phyloP scores from a whole-genome alignment of 2,113 vertebrate species.

The Morone chrysops region DNA sequence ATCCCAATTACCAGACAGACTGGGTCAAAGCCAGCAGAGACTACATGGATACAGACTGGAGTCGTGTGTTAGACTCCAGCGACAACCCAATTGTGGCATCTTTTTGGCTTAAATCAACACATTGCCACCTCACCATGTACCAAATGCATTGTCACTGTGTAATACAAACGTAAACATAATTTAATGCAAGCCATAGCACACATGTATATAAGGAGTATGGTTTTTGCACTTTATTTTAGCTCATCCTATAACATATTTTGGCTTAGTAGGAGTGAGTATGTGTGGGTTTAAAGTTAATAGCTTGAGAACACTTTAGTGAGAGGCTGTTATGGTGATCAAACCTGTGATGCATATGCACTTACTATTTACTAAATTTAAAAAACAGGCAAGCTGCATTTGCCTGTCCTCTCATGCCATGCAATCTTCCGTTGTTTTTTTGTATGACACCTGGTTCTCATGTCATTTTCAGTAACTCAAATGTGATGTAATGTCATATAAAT shows the following conservation, averaged over 20 bases:
- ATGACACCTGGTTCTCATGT: not conserved
- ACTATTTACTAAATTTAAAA: not conserved
- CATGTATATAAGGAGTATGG: not conserved
- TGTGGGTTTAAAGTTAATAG: not conserved
- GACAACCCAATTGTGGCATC: conserved; percentile 43
- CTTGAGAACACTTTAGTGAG: not conserved
- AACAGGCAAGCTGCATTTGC: not conserved
- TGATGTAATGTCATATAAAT: not conserved
- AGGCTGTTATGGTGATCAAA: conserved; percentile 10
- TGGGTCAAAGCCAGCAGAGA: conserved; percentile 66
- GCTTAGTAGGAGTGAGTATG: not conserved
- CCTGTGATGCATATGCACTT: conserved; percentile 7
- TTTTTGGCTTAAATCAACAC: conserved; percentile 26
- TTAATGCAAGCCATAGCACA: not conserved
- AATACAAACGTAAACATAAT: not conserved
- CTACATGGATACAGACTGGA: conserved; percentile 37
- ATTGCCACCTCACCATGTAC: not conserved
- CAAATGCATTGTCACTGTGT: not conserved
- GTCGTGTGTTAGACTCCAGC: conserved; percentile 32
- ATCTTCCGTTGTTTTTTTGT: not conserved
- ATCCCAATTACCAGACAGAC: conserved; percentile 91
- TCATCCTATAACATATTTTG: not conserved
- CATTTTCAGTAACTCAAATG: not conserved
- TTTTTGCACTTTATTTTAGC: not conserved
- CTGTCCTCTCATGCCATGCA: not conserved